Conservation (phyloP, 2,888 invertebrate species). For the Drosophila emarginata region DNA sequence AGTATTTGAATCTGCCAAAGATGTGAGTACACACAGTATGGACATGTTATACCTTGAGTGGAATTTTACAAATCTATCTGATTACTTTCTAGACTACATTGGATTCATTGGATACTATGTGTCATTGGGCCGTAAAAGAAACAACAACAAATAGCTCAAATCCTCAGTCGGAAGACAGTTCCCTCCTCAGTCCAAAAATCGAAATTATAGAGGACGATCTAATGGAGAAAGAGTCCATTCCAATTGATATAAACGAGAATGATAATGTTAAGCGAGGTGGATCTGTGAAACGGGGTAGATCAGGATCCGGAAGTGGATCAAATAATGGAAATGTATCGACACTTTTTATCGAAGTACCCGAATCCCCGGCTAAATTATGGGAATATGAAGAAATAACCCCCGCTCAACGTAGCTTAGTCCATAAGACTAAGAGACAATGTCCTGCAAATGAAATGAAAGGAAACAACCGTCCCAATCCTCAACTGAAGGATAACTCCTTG, state of each 20-base stretch:
- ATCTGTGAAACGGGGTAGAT: neutral
- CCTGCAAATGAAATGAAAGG: neutral
- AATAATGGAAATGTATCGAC: neutral
- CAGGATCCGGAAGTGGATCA: neutral
- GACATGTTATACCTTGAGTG: neutral
- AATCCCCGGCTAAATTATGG: neutral
- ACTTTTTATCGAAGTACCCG: neutral
- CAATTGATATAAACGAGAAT: neutral
- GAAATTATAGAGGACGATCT: slow-evolving; percentile 58
- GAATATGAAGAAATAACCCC: neutral
- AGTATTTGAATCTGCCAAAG: neutral
- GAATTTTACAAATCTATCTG: neutral
- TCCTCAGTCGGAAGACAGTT: slow-evolving; percentile 37
- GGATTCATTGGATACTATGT: slow-evolving; percentile 32
- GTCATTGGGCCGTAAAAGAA: slow-evolving; percentile 23
- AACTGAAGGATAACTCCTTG: neutral
- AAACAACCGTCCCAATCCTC: slow-evolving; percentile 7
- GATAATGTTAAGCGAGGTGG: neutral
- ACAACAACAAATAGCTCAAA: neutral
- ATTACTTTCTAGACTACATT: slow-evolving; percentile 19
- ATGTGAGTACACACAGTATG: slow-evolving; percentile 3
- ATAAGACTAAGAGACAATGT: neutral
- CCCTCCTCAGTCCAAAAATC: slow-evolving; percentile 62
- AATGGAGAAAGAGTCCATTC: slow-evolving; percentile 36
- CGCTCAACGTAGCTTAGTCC: neutral